Evolutionary conservation across 1,140 invertebrate genomes (phyloP), one percentile per base, ranked within the genome.

Genomic region (Apis florea): DNA sequence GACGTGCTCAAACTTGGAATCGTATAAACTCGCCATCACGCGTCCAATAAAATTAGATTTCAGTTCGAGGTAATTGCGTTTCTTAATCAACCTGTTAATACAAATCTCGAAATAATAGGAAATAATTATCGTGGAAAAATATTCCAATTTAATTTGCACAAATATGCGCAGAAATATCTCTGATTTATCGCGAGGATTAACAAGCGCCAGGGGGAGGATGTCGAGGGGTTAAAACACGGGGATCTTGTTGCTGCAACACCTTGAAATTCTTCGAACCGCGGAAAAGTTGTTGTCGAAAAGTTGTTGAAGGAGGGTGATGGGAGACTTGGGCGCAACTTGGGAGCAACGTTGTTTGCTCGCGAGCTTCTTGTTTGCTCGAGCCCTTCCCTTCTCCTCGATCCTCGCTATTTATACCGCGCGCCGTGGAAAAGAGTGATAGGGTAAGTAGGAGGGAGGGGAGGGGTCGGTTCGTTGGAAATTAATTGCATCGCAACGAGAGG

Each of bases 401-500:
- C n/a, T n/a, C 68, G 72, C 76, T 53, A 15, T 86, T 86, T 86
- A 87, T 86, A 86, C 79, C 68, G 81, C 68, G 76, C 21, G 76
- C 69, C 26, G 17, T 17, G 21, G 77, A 73, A 69, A 77, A 67
- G 47, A 56, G 69, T 26, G 68, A 54, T 31, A 11, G 24, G 49
- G 40, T 13, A n/a, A n/a, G 56, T 15, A 40, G 1, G 54, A 31
- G 31, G 3, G 4, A 51, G 54, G 61, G 15, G 2, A 6, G 17
- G 61, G 61, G 61, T 31, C 17, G 5, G 82, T 84, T 61, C 64
- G 76, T 53, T 85, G 56, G 74, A 86, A 61, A 87, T 81, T 87
- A 87, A 87, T 86, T 84, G 76, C 85, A 86, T 83, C 59, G 82
- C 69, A 86, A 84, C 85, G 85, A 84, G 82, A 74, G 81, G 47